A percentile compares a stretch with the other conserved stretches of the same genome.
Conservation (phyloP, 2,797 vertebrate genomes). For the Numenius phaeopus region DNA sequence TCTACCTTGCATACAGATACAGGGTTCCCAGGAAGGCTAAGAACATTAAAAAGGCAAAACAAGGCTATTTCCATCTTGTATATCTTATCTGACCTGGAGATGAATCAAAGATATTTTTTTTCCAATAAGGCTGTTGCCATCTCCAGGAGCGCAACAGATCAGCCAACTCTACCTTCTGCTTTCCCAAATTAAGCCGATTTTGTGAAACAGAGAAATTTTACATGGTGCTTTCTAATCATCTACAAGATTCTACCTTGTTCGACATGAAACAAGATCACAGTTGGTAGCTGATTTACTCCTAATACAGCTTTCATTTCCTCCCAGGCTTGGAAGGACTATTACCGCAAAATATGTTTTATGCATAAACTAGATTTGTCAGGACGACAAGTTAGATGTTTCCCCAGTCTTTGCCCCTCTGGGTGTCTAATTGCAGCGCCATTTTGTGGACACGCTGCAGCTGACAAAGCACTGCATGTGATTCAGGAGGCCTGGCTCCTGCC, state of each 20-base stretch:
- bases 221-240: background rate
- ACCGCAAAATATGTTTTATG: background rate
- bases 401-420: background rate
- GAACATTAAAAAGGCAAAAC: background rate
- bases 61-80: background rate
- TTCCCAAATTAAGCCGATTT: background rate
- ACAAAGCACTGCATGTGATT: rapidly evolving
- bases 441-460: background rate
- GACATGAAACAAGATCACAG: background rate
- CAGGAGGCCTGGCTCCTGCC: background rate
- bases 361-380: background rate
- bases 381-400: background rate
- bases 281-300: background rate
- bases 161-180: background rate
- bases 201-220: background rate
- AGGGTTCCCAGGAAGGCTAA: background rate
- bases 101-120: background rate
- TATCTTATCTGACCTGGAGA: background rate
- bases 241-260: background rate
- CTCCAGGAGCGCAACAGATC: background rate
- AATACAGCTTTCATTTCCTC: background rate
- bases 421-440: background rate
- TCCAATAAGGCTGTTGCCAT: background rate
- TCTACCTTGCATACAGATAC: background rate
- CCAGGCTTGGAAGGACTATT: background rate